These are phyloP conservation scores for Drosophila seguyi DNA, from an alignment of 1,140 invertebrate genomes.

Conservation along the genomic window DNA sequence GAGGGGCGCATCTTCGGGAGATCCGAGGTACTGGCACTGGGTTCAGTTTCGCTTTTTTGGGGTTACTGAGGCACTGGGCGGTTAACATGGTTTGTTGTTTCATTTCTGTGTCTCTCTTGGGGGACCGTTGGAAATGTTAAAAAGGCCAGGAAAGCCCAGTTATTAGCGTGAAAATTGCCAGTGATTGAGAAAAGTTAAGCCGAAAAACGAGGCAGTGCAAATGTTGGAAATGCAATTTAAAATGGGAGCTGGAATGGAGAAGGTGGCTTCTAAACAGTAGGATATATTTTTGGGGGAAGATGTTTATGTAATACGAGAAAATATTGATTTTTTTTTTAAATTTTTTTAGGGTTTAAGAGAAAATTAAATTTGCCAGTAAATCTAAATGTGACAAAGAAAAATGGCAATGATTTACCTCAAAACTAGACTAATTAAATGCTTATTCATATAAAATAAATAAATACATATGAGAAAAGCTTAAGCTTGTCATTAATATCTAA, in stretches of 20 bases:
- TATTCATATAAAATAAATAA: background rate
- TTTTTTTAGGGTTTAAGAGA: background rate
- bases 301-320: background rate
- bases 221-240: constrained; percentile 16
- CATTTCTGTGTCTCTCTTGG: constrained; percentile 9
- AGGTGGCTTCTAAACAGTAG: background rate
- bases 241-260: background rate
- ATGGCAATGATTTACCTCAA: no score
- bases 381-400: background rate
- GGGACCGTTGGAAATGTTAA: constrained; percentile 58
- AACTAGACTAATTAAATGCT: no score
- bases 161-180: constrained; percentile 72
- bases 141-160: constrained; percentile 49
- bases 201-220: constrained; percentile 17
- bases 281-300: background rate
- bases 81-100: constrained; percentile 45
- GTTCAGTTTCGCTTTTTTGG: constrained; percentile 24
- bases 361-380: no score
- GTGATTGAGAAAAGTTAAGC: constrained; percentile 36
- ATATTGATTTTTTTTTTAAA: background rate
- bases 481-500: background rate
- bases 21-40: constrained; percentile 12
- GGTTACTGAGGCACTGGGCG: constrained; percentile 64
- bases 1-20: background rate
- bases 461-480: background rate